phyloP scores from a whole-genome alignment of 2,797 vertebrate genomes.

The Zonotrichia albicollis region DNA sequence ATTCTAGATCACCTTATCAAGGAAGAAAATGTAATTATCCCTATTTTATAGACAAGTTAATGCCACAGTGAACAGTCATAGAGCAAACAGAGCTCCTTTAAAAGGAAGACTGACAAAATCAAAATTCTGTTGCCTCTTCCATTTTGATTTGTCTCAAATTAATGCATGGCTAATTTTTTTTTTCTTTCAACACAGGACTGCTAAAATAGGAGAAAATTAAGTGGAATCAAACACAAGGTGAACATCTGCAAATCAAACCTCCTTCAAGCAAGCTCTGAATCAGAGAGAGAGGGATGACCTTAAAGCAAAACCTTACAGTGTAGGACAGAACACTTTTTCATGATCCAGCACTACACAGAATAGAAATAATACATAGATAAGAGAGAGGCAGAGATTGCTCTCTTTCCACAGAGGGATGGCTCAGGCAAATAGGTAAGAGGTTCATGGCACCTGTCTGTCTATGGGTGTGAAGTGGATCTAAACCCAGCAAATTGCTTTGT shows the following conservation, averaged over 20 bases:
- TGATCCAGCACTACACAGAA: neutral
- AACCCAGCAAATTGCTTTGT: neutral
- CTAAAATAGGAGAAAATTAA: neutral
- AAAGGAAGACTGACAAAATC: neutral
- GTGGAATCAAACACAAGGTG: neutral
- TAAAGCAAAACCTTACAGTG: neutral
- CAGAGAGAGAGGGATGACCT: neutral
- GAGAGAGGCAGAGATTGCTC: neutral
- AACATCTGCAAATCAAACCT: neutral
- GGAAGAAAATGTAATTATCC: neutral
- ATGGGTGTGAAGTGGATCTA: neutral
- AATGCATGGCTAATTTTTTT: fast-evolving
- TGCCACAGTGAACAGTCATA: neutral
- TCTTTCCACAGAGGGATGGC: neutral
- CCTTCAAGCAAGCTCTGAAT: neutral
- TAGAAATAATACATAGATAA: neutral
- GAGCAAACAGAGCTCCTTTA: neutral
- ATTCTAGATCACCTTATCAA: neutral
- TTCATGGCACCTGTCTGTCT: neutral
- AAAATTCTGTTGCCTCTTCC: neutral
- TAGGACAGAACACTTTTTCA: neutral
- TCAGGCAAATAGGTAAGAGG: neutral
- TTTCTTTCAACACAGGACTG: neutral
- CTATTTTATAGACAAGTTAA: constrained; percentile 12
- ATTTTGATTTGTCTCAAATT: neutral